phyloP scores from a whole-genome alignment of 2,888 invertebrate species.

The Phasia obesa region DNA sequence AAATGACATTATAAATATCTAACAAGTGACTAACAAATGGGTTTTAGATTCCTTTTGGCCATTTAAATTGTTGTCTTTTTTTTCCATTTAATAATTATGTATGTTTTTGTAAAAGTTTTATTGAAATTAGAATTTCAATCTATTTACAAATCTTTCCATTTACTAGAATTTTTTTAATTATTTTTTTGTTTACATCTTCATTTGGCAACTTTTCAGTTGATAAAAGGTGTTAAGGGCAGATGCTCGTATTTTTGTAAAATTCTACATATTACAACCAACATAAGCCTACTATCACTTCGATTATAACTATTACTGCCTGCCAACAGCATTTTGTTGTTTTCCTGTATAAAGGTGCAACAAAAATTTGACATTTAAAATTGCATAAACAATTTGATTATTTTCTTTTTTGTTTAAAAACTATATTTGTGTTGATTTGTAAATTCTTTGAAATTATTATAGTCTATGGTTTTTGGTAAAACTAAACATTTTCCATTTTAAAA shows the following conservation, averaged over 20 bases:
- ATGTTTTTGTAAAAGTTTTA: no score
- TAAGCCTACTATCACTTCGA: neutral
- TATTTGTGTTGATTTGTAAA: constrained; percentile 36
- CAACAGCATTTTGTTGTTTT: no score
- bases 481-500: constrained; percentile 49
- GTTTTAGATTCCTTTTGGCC: no score
- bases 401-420: neutral
- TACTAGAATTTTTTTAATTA: no score
- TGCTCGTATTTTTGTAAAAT: neutral
- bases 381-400: constrained; percentile 20
- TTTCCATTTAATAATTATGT: no score
- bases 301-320: no score
- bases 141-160: no score
- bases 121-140: no score
- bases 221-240: neutral
- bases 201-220: neutral
- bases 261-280: neutral
- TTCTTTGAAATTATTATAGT: constrained; percentile 46
- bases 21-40: no score
- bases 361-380: constrained; percentile 23
- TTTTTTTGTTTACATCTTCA: no score
- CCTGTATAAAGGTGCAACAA: neutral
- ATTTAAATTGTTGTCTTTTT: no score
- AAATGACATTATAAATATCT: no score
- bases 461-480: constrained; percentile 29